Evolutionary conservation across 2,113 vertebrate species (phyloP), one percentile per base, ranked within the genome.

Genomic region (Electrona antarctica): DNA sequence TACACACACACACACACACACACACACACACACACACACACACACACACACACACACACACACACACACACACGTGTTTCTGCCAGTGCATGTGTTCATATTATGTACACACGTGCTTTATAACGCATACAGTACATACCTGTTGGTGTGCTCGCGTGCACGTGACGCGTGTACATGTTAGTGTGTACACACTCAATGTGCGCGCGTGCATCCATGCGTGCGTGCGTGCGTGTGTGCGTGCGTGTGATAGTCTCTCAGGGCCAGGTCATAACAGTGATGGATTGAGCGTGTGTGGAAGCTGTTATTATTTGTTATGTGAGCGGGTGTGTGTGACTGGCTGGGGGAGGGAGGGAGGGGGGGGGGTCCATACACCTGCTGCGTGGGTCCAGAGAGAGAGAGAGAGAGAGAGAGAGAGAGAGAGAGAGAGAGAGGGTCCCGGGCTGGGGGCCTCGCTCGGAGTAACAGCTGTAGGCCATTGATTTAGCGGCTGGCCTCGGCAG

Each of bases 261-360:
- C 87, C 86, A 21, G 73, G 91, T 95, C 89, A 92, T 96, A 96
- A 96, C 92, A 82, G 92, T 99, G 96, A 98, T 96, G 94, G 95
- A 97, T 97, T 87, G 93, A 91, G 93, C 90, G 93, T 96, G 94
- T 96, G 96, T 95, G 94, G 90, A 94, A 95, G 94, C 93, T 91
- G 74, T 96, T 97, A 96, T 97, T 97, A 96, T 98, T 96, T 97
- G 95, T 96, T 95, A 95, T 95, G 94, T 95, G 96, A 95, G 95
- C 92, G 94, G 83, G 93, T 95, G 95, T 94, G 94, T 93, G 91
- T 84, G 89, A 92, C 93, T 93, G 92, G 89, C 15, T 93, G 88
- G 89, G 33, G 33, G 33, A 4, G 33, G 0, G 33, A 4, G 33
- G 33, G 33, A 6, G 33, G 33, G 33, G 92, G 89, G 80, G 93